Evolutionary conservation across 1,140 invertebrate genomes (phyloP).

Genomic region (Drosophila lini): DNA sequence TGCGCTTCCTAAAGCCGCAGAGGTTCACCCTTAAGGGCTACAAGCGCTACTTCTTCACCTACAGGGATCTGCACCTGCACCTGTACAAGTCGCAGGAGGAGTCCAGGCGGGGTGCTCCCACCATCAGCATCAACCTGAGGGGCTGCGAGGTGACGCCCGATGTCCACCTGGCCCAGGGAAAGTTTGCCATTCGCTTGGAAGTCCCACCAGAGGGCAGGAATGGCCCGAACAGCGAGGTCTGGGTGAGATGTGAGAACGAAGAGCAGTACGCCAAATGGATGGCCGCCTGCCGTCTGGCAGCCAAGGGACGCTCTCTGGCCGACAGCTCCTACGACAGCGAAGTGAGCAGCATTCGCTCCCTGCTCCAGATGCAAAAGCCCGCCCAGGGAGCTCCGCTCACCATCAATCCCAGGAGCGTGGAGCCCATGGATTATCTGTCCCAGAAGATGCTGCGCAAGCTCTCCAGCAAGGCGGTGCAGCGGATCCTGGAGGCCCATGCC

Average conservation of each 20-base stretch:
- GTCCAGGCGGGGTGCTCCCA: conserved; percentile 86
- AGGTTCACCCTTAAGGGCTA: conserved; percentile 95
- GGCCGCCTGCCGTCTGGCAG: conserved; percentile 97
- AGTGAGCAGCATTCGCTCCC: conserved; percentile 94
- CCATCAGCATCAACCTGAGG: conserved; percentile 89
- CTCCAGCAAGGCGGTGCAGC: conserved; percentile 91
- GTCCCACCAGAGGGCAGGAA: conserved; percentile 95
- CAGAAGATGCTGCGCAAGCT: conserved; percentile 93
- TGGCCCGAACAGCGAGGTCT: conserved; percentile 90
- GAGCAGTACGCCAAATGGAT: conserved; percentile 99
- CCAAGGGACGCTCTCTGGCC: conserved; percentile 96
- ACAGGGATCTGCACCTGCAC: conserved; percentile 90
- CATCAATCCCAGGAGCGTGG: conserved; percentile 91
- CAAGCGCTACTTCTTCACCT: conserved; percentile 95
- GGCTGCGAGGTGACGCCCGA: conserved; percentile 99
- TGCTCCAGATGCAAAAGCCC: conserved; percentile 96
- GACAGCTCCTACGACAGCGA: conserved; percentile 97
- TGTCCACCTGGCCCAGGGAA: conserved; percentile 95
- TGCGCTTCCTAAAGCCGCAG: conserved; percentile 95
- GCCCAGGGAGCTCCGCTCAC: conserved; percentile 88
- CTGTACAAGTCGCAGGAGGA: conserved; percentile 88
- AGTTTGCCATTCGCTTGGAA: conserved; percentile 98
- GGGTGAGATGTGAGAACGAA: conserved; percentile 97
- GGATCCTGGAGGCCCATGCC: conserved; percentile 97
- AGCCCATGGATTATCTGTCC: conserved; percentile 96